Percentiles rank a stretch among this genome's conserved stretches.
Conservation (phyloP, 2,797 vertebrate species). For the Anguilla megastoma region DNA sequence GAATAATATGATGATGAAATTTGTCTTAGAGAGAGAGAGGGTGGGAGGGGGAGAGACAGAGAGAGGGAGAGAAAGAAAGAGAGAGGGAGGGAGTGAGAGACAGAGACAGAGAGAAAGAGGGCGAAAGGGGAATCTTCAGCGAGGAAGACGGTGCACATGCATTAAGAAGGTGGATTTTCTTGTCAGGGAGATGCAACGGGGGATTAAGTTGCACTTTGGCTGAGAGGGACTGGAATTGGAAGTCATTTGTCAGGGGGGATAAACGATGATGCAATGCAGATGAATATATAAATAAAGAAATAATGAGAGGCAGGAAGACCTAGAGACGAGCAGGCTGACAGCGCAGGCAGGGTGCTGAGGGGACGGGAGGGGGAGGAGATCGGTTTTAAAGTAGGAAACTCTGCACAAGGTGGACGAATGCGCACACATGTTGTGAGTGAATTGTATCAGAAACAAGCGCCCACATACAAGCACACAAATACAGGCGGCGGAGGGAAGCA, state of each 20-base stretch:
- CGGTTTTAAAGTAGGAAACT: background rate
- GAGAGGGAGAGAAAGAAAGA: background rate
- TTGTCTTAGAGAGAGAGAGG: too few relatives aligned
- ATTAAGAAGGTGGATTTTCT: constrained; percentile 78
- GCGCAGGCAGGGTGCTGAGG: background rate
- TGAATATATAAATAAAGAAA: constrained; percentile 41
- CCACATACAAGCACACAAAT: background rate
- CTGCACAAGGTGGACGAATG: background rate
- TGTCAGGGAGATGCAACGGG: constrained; percentile 73
- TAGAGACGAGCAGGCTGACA: constrained; percentile 10
- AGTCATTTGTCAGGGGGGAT: constrained; percentile 67
- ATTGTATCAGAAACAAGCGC: background rate
- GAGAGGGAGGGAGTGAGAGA: background rate
- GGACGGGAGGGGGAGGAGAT: background rate
- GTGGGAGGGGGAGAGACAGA: background rate
- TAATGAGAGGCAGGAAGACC: constrained; percentile 41
- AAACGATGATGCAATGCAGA: constrained; percentile 68
- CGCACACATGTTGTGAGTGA: background rate
- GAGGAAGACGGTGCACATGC: constrained; percentile 65
- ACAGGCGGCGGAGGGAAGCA: background rate
- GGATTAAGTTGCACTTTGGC: constrained; percentile 78
- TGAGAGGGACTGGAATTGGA: constrained; percentile 68
- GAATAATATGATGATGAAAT: background rate
- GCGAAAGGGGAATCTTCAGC: constrained; percentile 30
- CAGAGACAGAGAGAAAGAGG: constrained; percentile 32